phyloP scores from a whole-genome alignment of 2,797 vertebrate species.

The Lindbergichthys nudifrons region DNA sequence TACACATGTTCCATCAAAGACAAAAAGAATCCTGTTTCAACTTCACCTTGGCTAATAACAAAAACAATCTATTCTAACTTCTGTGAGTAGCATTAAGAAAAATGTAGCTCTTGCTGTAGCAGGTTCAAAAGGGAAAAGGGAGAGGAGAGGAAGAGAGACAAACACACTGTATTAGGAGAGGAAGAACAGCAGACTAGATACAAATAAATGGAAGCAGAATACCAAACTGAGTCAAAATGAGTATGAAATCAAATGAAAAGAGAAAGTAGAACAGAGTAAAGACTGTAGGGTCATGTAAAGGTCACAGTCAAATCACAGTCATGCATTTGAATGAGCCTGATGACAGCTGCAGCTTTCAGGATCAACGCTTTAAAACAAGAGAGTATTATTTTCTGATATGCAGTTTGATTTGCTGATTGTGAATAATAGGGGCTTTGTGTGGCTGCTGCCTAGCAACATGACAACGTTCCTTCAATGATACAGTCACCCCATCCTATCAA shows the following conservation, averaged over 20 bases:
- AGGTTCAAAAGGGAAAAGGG: no score
- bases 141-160: not conserved
- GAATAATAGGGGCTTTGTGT: constrained; percentile 19
- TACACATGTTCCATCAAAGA: no score
- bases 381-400: constrained; percentile 32
- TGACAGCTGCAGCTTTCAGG: constrained; percentile 34
- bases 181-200: not conserved
- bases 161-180: not conserved
- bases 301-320: constrained; percentile 24
- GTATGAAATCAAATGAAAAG: constrained; percentile 23
- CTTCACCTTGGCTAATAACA: no score
- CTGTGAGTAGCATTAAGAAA: no score
- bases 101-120: no score
- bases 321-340: constrained; percentile 34
- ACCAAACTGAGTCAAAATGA: constrained; percentile 7
- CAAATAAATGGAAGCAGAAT: not conserved
- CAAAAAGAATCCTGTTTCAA: no score
- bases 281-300: constrained; percentile 51
- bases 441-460: constrained; percentile 49
- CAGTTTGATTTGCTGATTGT: constrained; percentile 23
- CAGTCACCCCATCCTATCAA: constrained; percentile 29
- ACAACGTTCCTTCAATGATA: constrained; percentile 35
- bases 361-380: constrained; percentile 20
- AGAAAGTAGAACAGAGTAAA: not conserved
- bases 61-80: no score